A percentile compares a stretch with the other conserved stretches of the same genome.
Conservation (phyloP, 2,888 invertebrate genomes). For the Venusia cambrica region DNA sequence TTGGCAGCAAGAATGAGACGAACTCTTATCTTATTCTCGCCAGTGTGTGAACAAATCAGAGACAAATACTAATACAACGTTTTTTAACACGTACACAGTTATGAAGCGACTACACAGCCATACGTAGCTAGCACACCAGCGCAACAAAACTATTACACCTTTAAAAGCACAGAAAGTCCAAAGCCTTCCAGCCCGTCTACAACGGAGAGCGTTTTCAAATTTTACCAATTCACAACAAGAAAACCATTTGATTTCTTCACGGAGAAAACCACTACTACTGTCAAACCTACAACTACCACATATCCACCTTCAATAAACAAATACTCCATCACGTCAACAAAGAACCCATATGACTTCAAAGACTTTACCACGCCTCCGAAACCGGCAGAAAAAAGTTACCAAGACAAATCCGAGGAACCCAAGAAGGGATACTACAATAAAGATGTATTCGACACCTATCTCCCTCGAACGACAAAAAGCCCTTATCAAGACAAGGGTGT, state of each 20-base stretch:
- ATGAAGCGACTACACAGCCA: slow-evolving; percentile 71
- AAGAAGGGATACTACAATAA: slow-evolving; percentile 65
- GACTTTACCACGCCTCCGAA: slow-evolving; percentile 62
- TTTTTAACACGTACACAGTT: slow-evolving; percentile 59
- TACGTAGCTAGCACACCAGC: slow-evolving; percentile 63
- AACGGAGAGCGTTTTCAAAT: slow-evolving; percentile 48
- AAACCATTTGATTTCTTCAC: slow-evolving; percentile 43
- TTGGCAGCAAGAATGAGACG: slow-evolving; percentile 49
- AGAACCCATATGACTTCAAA: slow-evolving; percentile 79
- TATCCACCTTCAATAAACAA: slow-evolving; percentile 58
- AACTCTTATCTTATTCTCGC: slow-evolving; percentile 49
- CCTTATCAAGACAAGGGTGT: slow-evolving; percentile 63
- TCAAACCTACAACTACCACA: slow-evolving; percentile 34
- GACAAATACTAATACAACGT: slow-evolving; percentile 48
- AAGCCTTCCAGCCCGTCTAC: slow-evolving; percentile 35
- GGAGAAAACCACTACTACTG: slow-evolving; percentile 45
- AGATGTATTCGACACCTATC: slow-evolving; percentile 60
- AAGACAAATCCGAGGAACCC: slow-evolving; percentile 29
- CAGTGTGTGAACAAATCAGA: slow-evolving; percentile 47
- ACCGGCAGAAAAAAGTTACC: slow-evolving; percentile 13
- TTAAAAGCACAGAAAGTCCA: slow-evolving; percentile 41
- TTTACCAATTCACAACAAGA: slow-evolving; percentile 49
- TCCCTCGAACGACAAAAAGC: slow-evolving; percentile 73
- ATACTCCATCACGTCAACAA: slow-evolving; percentile 74
- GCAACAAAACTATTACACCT: slow-evolving; percentile 42